phyloP scores from a whole-genome alignment of 2,888 invertebrate genomes.

The Tipula vernalis region DNA sequence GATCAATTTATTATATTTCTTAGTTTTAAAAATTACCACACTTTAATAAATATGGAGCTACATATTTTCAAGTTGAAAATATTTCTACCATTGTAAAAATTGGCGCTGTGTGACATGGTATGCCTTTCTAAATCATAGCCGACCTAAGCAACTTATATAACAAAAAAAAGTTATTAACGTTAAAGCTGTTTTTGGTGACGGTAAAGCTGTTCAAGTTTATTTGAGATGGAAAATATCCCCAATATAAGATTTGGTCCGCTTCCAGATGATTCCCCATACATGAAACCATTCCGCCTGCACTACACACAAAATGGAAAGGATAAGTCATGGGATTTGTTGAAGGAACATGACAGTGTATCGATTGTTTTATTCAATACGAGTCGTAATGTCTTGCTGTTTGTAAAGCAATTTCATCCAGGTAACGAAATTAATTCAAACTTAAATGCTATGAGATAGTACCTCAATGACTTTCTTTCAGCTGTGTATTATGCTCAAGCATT shows the following conservation, averaged over 20 bases:
- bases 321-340: slow-evolving; percentile 74
- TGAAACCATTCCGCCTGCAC: slow-evolving; percentile 60
- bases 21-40: too few species aligned
- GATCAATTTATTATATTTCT: too few species aligned
- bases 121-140: too few species aligned
- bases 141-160: too few species aligned
- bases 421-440: slow-evolving; percentile 11
- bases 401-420: slow-evolving; percentile 88
- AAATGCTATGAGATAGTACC: not conserved
- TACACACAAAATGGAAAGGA: slow-evolving; percentile 59
- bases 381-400: slow-evolving; percentile 66
- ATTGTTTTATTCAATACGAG: slow-evolving; percentile 70
- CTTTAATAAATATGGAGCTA: too few species aligned
- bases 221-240: slow-evolving; percentile 30
- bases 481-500: slow-evolving; percentile 55
- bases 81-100: too few species aligned
- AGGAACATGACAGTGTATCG: slow-evolving; percentile 75
- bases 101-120: too few species aligned
- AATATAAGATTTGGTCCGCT: slow-evolving; percentile 38
- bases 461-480: slow-evolving; percentile 37
- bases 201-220: not conserved
- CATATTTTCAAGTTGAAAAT: too few species aligned
- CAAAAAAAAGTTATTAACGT: too few species aligned
- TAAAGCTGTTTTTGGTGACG: not conserved
- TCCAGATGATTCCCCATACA: slow-evolving; percentile 55